Evolutionary conservation across 2,113 vertebrate genomes (phyloP), one percentile per base, ranked within the genome.

Genomic region (Calyptomena viridis): DNA sequence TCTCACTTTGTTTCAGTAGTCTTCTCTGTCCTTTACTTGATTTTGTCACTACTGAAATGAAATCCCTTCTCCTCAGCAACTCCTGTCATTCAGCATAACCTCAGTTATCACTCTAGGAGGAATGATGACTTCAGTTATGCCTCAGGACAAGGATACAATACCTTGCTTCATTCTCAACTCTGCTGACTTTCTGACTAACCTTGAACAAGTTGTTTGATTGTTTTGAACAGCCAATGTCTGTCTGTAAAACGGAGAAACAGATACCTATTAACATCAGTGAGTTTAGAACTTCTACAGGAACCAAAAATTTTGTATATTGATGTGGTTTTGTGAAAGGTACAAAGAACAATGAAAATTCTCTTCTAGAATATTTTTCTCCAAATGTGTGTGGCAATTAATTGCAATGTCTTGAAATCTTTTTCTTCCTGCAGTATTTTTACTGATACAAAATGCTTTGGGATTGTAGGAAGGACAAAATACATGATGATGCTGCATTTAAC

Each of bases 1-100:
- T 30, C n/a, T 52, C 50, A 71, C 33, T 92, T 93, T 31, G 47
- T 81, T 95, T 92, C 90, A 71, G 42, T 9, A 42, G 49, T 44
- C 19, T 79, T 42, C 55, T 85, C n/a, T 53, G 27, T n/a, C 28
- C 59, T 94, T 83, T 59, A 59, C 55, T 68, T 82, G 55, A 63
- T 95, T 94, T 85, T 93, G 67, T 67, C 75, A 81, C 71, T 81
- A 59, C 24, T 12, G 9, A 93, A 87, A 86, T 60, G 30, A 94
- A 95, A 95, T 50, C 28, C 35, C 79, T 72, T 88, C 79, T 95
- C 58, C 71, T 86, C 82, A 80, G 75, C 82, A 95, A 31, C 46
- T 80, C 64, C 85, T 88, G 94, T 75, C 95, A 95, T 75, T 82
- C 86, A 85, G 15, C 55, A 92, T 90, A 79, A 91, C 50, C 47